Evolutionary conservation across 2,888 invertebrate genomes (phyloP), one percentile per base, ranked within the genome.

Genomic region (Homarus gammarus): DNA sequence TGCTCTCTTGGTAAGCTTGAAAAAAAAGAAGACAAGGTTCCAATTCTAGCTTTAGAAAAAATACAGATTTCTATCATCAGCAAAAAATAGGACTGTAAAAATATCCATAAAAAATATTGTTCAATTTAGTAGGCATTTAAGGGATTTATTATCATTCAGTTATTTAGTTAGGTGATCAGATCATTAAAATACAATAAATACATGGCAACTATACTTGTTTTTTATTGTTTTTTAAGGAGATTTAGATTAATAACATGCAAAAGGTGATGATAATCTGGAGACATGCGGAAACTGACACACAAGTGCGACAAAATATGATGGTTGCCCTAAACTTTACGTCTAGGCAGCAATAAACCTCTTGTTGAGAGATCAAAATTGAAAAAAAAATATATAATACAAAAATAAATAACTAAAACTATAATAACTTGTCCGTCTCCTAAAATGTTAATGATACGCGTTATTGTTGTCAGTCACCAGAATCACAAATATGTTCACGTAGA

Each of bases 1-100:
- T 87, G 79, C 81, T 87, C 87, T 87, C 87, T 87, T 87, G 87
- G 87, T 87, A 87, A 72, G 87, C 87, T 87, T 87, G 87, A 87
- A 87, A 87, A 87, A 78, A 87, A 87, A 87, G 81, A 87, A 87
- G 79, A 40, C 44, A 64, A 70, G 22, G 82, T 78, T 87, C 87
- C 87, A 81, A 81, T 87, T 73, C 87, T 87, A 87, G 44, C 36
- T 40, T 61, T 87, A 51, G 56, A 72, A 70, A 87, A 87, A 79
- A 72, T 49, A 33, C 1, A 49, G 61, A 81, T 87, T 87, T 70
- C 68, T 27, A 77, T 77, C 36, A 72, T 85, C 36, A 33, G 44
- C 51, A 64, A 73, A 84, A 84, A 84, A 40, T 73, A n/a, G 40
- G 27, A 73, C 40, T 22, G 6, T 38, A 38, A 73, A 73, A 73